A percentile compares a stretch with the other conserved stretches of the same genome.
Conservation (phyloP, 2,113 vertebrate genomes). For the Pangasianodon hypophthalmus region DNA sequence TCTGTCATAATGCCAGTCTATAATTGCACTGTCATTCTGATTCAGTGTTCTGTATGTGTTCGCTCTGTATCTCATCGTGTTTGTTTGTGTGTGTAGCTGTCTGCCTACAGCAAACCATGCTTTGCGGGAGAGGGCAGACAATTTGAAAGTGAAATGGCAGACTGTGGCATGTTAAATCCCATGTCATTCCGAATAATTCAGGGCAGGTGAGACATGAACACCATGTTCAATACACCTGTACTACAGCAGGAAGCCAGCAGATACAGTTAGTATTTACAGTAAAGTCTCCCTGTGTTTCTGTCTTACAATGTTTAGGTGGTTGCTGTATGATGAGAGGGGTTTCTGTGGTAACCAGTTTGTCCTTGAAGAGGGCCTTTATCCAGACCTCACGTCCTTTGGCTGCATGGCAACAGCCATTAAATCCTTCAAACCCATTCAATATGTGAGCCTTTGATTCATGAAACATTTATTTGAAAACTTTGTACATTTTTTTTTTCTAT, state of each 20-base stretch:
- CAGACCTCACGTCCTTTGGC: constrained; percentile 81
- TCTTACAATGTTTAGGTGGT: constrained; percentile 72
- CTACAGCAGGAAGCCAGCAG: neutral
- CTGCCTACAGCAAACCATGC: constrained; percentile 76
- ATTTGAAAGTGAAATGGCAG: constrained; percentile 72
- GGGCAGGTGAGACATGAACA: constrained; percentile 78
- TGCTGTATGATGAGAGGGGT: constrained; percentile 78
- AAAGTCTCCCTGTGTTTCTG: neutral
- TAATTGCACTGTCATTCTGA: neutral
- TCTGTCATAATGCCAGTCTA: neutral
- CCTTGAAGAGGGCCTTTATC: constrained; percentile 82
- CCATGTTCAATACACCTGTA: neutral
- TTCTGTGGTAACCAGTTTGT: constrained; percentile 77
- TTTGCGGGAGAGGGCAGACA: constrained; percentile 78
- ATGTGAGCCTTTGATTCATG: constrained; percentile 70
- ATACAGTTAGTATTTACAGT: constrained; percentile 9
- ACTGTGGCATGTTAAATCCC: constrained; percentile 72
- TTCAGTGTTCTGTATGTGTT: neutral
- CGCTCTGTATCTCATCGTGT: neutral
- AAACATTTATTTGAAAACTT: neutral
- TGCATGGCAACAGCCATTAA: constrained; percentile 73
- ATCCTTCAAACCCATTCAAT: constrained; percentile 81
- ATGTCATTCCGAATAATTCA: constrained; percentile 84
- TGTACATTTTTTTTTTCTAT: neutral
- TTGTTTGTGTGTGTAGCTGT: constrained; percentile 71